Base-by-base conservation (phyloP, 2,888 invertebrate species). In the Podotricha telesiphe region DNA sequence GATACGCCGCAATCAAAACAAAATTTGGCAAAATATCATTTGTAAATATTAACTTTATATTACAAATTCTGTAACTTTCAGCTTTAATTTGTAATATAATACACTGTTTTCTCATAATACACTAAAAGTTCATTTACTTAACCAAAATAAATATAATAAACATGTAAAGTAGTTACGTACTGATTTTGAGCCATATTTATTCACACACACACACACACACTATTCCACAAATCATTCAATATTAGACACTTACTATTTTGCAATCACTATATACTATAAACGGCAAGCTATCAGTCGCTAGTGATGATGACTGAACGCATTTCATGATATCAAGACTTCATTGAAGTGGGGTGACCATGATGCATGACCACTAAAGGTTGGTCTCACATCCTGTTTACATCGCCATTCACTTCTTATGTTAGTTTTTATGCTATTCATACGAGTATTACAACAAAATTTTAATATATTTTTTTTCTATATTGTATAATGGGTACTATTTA, bases 281-380 rank as follows among this genome's bases (percentile, higher is more conserved):
- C 45, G 45, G 17, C 45, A 17, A 17, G 45, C 45, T 17, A 47
- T 17, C n/a, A 3, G 6, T 17, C 45, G 45, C 11, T 47, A 5
- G 45, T 6, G 7, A 47, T 6, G 45, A 42, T 42, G 42, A 47
- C 45, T 47, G 45, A 47, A 5, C 17, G 45, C 45, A 47, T 47
- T 47, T 15, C 2, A 45, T 6, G 17, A 47, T 47, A 47, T 47
- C 45, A 47, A 17, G 45, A 47, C 11, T 47, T 47, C 17, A 47
- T 47, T 47, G n/a, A 45, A 47, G 45, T 47, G 45, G 45, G 45
- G 45, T 47, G 45, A 47, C 45, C 45, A 47, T 47, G 45, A 47
- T 13, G 45, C 45, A 17, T 47, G 45, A 17, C 45, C n/a, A 6
- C 7, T 47, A 47, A 47, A 47, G n/a, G 45, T 47, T 17, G 45